Evolutionary conservation across 1,140 invertebrate species (phyloP).

Genomic region (Trinorchestia longiramus): DNA sequence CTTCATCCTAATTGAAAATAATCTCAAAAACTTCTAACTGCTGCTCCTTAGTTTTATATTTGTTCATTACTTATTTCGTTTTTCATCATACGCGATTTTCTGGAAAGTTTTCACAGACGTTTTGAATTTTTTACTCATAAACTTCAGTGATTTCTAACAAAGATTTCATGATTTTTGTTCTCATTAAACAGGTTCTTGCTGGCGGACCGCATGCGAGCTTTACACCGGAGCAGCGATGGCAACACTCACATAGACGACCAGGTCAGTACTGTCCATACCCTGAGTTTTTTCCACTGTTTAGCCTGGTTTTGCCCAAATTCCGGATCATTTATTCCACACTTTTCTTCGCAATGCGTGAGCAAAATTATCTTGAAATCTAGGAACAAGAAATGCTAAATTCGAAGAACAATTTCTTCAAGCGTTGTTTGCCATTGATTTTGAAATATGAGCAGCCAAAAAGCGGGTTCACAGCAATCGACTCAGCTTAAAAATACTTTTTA

Average conservation of each 20-base stretch:
- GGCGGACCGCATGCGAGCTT: conserved; percentile 32
- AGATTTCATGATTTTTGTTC: background rate
- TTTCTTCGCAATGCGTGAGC: too few relatives aligned
- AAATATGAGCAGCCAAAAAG: too few relatives aligned
- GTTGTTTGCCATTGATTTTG: too few relatives aligned
- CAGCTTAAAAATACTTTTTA: too few relatives aligned
- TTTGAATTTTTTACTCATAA: background rate
- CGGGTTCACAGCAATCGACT: too few relatives aligned
- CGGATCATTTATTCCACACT: too few relatives aligned
- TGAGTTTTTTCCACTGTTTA: too few relatives aligned
- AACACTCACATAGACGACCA: conserved; percentile 39
- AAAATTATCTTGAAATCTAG: too few relatives aligned
- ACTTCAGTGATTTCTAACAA: background rate
- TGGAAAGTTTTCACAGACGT: background rate
- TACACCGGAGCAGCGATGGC: conserved; percentile 10
- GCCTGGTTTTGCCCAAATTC: too few relatives aligned
- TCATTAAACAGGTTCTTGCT: background rate
- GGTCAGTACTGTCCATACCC: background rate
- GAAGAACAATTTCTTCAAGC: too few relatives aligned
- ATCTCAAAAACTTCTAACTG: background rate
- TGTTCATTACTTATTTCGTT: background rate
- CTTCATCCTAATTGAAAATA: background rate
- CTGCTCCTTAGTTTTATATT: background rate
- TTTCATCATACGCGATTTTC: background rate
- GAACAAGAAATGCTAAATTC: too few relatives aligned